These are phyloP conservation scores for Coenobita brevimanus DNA, from an alignment of 1,140 invertebrate genomes.

Conservation along the genomic window DNA sequence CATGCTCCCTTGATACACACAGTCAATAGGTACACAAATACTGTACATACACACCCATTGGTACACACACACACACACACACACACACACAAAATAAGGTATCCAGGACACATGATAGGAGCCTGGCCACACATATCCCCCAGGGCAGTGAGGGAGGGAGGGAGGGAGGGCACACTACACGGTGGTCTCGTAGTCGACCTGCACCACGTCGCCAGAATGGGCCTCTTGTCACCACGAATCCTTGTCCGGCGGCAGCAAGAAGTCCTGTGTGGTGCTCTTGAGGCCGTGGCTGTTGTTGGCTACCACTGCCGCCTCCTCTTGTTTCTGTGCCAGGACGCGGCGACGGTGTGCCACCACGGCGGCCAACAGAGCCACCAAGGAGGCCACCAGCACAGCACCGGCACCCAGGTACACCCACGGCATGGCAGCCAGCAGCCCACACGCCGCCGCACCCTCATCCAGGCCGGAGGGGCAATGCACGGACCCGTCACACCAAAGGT, in stretches of 20 bases:
- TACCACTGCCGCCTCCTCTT: constrained; percentile 37
- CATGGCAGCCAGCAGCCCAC: constrained; percentile 65
- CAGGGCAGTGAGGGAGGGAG: too few species aligned
- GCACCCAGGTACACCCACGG: constrained; percentile 67
- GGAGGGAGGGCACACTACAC: constrained; percentile 44
- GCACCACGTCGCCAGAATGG: constrained; percentile 68
- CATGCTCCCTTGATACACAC: too few species aligned
- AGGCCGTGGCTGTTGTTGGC: constrained; percentile 67
- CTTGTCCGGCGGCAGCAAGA: constrained; percentile 67
- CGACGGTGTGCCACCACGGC: constrained; percentile 64
- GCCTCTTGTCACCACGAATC: constrained; percentile 69
- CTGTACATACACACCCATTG: too few species aligned
- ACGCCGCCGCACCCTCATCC: constrained; percentile 67
- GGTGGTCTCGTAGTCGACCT: constrained; percentile 69
- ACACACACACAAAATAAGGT: too few species aligned
- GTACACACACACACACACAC: too few species aligned
- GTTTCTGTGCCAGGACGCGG: constrained; percentile 53
- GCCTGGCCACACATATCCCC: too few species aligned
- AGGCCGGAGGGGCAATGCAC: constrained; percentile 71
- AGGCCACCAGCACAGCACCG: constrained; percentile 53
- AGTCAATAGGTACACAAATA: too few species aligned
- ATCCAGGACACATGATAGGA: too few species aligned
- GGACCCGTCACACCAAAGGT: constrained; percentile 76
- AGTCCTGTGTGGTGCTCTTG: constrained; percentile 68
- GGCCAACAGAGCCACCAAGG: constrained; percentile 61